Base-by-base conservation (phyloP, 2,797 vertebrate species). In the Ibycter americanus region DNA sequence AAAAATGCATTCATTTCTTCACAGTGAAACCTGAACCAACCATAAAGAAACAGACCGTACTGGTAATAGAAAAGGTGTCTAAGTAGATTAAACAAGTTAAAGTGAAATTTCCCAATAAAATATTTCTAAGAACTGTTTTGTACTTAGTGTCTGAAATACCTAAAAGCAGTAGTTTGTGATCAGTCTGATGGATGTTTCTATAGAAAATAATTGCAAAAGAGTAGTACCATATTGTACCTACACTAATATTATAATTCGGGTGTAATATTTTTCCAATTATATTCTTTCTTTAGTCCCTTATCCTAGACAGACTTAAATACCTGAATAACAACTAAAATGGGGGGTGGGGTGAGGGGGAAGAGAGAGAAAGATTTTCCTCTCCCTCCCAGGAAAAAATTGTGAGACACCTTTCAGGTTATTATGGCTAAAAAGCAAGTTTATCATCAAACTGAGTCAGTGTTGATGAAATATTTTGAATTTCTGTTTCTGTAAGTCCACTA, bases 321-420 rank as follows among this genome's bases (percentile, higher is more conserved):
- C 15, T 29, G 22, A 65, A 38, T 5, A 55, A 54, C 8, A 70
- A 59, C 7, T 16, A 36, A 63, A 81, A 56, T 1, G 7, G 3
- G 1, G 8, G 25, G 4, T 38, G 3, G 2, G 9, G 4, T 26
- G 32, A 4, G 21, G 2, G 2, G 3, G 6, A 11, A 1, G 2
- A 7, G 3, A 6, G 13, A 51, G 6, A 27, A 81, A 65, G 3
- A 62, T 9, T 55, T 65, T 54, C 20, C 13, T 40, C 16, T 12
- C 3, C 3, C 4, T 59, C 7, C 8, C 11, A 67, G 12, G 34
- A 84, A 79, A 84, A 61, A 49, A 9, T 0, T 15, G 5, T 31
- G 55, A 65, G n/a, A 68, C 8, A n/a, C 47, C 9, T 47, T 76
- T 36, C 1, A 3, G 16, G 27, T 49, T 80, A 18, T 5, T 11